Base-by-base conservation (phyloP, 2,113 vertebrate species). In the Cottus gobio region DNA sequence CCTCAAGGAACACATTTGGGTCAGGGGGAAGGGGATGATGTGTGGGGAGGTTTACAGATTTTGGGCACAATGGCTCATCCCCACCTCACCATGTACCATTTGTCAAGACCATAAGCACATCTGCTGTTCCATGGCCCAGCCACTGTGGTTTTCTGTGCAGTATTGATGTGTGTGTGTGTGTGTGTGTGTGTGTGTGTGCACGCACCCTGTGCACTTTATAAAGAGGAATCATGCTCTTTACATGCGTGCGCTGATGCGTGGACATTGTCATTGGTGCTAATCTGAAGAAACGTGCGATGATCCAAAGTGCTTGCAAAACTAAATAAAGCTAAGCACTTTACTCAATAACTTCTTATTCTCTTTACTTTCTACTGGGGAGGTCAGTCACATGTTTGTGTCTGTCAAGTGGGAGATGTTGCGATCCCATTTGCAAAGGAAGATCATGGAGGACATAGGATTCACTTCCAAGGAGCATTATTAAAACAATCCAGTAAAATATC, bases 211-310 rank as follows among this genome's bases (percentile, higher is more conserved):
- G 92, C 92, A 92, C 92, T 93, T 92, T 93, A 93, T 79, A 72
- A 80, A 89, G 88, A 89, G 89, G 67, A 75, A 61, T 81, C 65
- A 28, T 74, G 88, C 85, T 93, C 89, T 93, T 90, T 84, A 92
- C 89, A 89, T 89, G 91, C 76, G 89, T 90, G 89, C 64, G 24
- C 91, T 42, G 75, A 86, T 90, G 90, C 60, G 89, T 91, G 91
- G 85, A 93, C 90, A 89, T 93, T 84, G 82, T 87, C 91, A 93
- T 93, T 92, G 92, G 93, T 94, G 93, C 93, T 93, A 94, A 90
- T 89, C 77, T 87, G 82, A 75, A 83, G 77, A 76, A 75, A 79
- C 24, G 84, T 82, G 90, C 90, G 86, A 88, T 74, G 82, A 89
- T 90, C 85, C 88, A 86, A 89, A 91, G 91, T 94, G 92, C 93